These are phyloP conservation scores for Julus scanicus DNA, from an alignment of 2,888 invertebrate genomes.

Conservation along the genomic window DNA sequence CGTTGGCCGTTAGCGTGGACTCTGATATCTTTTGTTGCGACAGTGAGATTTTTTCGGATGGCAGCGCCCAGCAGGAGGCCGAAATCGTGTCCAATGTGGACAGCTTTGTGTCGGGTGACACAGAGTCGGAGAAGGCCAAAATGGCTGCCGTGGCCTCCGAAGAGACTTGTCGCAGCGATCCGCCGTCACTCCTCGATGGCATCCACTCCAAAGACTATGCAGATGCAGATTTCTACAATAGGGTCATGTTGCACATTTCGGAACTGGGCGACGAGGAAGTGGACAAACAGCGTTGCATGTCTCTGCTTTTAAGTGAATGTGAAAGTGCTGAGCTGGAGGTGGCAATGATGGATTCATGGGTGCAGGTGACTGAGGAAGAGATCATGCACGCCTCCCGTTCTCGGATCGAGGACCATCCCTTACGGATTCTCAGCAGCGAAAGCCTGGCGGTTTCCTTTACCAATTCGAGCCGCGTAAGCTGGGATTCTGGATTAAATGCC, in stretches of 20 bases:
- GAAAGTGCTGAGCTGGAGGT: background rate
- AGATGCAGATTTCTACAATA: conserved; percentile 7
- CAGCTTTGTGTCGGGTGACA: conserved; percentile 50
- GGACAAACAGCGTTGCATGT: conserved; percentile 7
- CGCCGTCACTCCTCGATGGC: background rate
- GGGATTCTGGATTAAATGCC: conserved; percentile 69
- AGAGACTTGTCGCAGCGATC: background rate
- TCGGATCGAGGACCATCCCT: conserved; percentile 76
- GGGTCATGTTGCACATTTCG: background rate
- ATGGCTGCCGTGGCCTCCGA: background rate
- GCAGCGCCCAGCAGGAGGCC: background rate
- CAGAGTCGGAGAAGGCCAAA: conserved; percentile 1
- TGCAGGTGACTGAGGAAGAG: conserved; percentile 83
- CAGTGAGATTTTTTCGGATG: background rate
- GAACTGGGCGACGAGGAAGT: background rate
- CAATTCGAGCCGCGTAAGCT: conserved; percentile 50
- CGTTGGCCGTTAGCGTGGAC: conserved; percentile 74
- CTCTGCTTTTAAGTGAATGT: background rate
- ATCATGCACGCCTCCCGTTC: conserved; percentile 80
- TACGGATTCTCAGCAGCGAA: conserved; percentile 89
- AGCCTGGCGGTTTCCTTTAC: conserved; percentile 87
- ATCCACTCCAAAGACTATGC: background rate
- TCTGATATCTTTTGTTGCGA: background rate
- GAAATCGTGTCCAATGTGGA: conserved; percentile 48
- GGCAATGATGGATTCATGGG: conserved; percentile 82